Base-by-base conservation (phyloP, 2,797 vertebrate genomes). In the Vireo griseus region DNA sequence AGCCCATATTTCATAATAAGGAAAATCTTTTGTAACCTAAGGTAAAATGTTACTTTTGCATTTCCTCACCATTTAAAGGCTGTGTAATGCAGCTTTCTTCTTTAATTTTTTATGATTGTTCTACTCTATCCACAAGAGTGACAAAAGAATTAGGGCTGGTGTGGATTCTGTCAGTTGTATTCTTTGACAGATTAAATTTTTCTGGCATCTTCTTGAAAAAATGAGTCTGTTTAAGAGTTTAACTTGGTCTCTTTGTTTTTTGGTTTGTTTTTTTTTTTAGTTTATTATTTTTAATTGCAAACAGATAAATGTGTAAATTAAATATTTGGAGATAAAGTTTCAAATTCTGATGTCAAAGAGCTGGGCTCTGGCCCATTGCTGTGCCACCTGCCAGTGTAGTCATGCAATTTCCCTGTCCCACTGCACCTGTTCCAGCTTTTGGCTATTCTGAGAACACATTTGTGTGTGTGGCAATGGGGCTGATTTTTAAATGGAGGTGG, bases 401-500 rank as follows among this genome's bases (percentile, higher is more conserved):
- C 18, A 2, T 26, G 62, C 76, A n/a, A 3, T 61, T 61, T 73
- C 83, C 48, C 75, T 82, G 79, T 54, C 42, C 19, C 2, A 2
- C 55, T 89, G 93, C 95, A 96, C 94, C 94, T 97, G 94, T 89
- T 89, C 20, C 28, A 51, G 75, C 59, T 61, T 76, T 52, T 26
- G 69, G 57, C 95, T 95, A 87, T 94, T 96, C 75, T 88, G 57
- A 95, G 90, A 47, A 21, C 58, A 74, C 57, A 85, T 77, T 24
- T 93, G 82, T 71, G 86, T 83, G 59, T 42, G 71, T 63, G 63
- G 55, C 45, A 73, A 52, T 4, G 16, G 39, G 31, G 14, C 80
- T 67, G 35, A 57, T 61, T 79, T 82, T 71, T 21, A 67, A 85
- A 71, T 35, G 57, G 35, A 28, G 39, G 40, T 21, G 29, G 6